Evolutionary conservation across 1,140 invertebrate species (phyloP).

Genomic region (Neuroterus valhalla): DNA sequence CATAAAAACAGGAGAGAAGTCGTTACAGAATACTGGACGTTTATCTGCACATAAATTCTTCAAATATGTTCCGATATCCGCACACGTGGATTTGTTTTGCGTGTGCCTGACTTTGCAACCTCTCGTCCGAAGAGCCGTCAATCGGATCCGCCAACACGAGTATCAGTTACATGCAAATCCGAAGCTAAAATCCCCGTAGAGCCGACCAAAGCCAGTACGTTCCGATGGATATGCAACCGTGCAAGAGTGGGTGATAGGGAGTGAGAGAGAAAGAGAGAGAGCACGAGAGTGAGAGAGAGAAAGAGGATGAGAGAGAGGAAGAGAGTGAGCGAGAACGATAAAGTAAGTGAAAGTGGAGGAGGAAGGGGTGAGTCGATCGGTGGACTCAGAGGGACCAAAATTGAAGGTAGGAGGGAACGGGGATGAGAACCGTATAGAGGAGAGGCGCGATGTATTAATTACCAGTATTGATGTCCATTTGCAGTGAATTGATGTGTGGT

Average conservation of each 20-base stretch:
- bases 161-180: conserved; percentile 74
- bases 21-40: too few species aligned
- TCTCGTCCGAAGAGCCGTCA: conserved; percentile 66
- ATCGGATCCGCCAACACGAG: conserved; percentile 68
- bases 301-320: conserved; percentile 36
- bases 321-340: conserved; percentile 45
- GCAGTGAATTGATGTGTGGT: conserved; percentile 76
- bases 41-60: too few species aligned
- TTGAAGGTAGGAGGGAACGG: neutral
- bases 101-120: conserved; percentile 57
- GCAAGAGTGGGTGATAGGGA: conserved; percentile 41
- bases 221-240: conserved; percentile 61
- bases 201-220: conserved; percentile 51
- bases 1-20: conserved; percentile 12
- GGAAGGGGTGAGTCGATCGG: conserved; percentile 27
- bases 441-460: conserved; percentile 76
- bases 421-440: conserved; percentile 37
- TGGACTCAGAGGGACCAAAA: conserved; percentile 33
- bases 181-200: conserved; percentile 63
- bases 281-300: conserved; percentile 47
- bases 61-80: conserved; percentile 29
- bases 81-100: conserved; percentile 42
- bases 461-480: conserved; percentile 77
- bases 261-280: conserved; percentile 43
- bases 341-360: conserved; percentile 32